Percentiles rank a stretch among this genome's conserved stretches.
These are phyloP conservation scores for Bombycilla garrulus DNA, from an alignment of 2,113 vertebrate genomes.

Conservation along the genomic window DNA sequence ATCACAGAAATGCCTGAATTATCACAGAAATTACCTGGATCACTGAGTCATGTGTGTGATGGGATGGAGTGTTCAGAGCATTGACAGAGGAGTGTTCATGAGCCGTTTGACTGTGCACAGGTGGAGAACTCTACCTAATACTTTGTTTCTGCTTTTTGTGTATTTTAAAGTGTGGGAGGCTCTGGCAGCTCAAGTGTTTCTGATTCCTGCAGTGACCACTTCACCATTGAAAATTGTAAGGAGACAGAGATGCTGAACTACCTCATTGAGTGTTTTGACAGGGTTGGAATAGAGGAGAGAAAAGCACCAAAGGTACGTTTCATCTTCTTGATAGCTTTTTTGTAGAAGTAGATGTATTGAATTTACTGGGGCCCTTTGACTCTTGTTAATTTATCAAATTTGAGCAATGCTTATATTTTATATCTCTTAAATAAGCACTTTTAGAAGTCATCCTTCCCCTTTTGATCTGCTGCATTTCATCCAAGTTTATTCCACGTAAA, in stretches of 20 bases:
- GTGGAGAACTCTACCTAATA: neutral
- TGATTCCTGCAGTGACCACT: slow-evolving; percentile 90
- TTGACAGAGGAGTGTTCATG: neutral
- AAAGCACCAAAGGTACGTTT: slow-evolving; percentile 95
- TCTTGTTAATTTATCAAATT: neutral
- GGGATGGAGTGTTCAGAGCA: neutral
- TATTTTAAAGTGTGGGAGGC: slow-evolving; percentile 72
- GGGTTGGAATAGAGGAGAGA: slow-evolving; percentile 97
- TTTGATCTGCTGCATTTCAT: neutral
- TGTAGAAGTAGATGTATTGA: neutral
- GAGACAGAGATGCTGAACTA: slow-evolving; percentile 99
- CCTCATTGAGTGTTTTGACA: slow-evolving; percentile 99
- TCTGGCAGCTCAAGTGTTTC: slow-evolving; percentile 82
- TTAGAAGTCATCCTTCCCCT: neutral
- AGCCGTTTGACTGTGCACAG: neutral
- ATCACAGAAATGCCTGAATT: neutral
- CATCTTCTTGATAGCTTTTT: neutral
- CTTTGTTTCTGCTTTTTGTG: neutral
- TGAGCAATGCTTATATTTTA: neutral
- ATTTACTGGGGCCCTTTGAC: neutral
- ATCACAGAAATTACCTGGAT: neutral
- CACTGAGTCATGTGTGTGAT: neutral
- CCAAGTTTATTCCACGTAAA: neutral
- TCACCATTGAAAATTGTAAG: slow-evolving; percentile 95
- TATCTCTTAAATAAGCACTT: neutral